A percentile compares a stretch with the other conserved stretches of the same genome.
Conservation (phyloP, 2,797 vertebrate species). For the Crypturellus tataupa region DNA sequence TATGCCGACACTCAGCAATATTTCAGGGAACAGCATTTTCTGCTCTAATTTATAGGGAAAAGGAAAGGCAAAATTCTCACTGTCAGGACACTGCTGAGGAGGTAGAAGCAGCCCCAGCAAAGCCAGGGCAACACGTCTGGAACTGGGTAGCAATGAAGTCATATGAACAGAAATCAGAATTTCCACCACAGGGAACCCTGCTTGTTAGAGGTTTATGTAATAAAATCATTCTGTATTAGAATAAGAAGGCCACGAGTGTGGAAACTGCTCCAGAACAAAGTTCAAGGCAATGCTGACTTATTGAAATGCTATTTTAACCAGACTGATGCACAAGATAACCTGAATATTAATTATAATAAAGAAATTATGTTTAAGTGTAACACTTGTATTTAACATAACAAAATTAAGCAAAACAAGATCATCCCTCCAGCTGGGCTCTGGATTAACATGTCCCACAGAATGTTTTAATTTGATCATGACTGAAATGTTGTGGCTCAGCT, state of each 20-base stretch:
- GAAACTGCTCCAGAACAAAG: background rate
- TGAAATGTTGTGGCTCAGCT: conserved; percentile 6
- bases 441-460: conserved; percentile 41
- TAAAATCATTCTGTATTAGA: conserved; percentile 5
- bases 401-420: conserved; percentile 59
- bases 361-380: conserved; percentile 51
- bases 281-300: conserved; percentile 4
- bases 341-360: conserved; percentile 47
- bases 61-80: background rate
- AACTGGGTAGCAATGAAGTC: fast-evolving
- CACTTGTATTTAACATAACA: conserved; percentile 38
- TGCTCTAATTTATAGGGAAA: background rate
- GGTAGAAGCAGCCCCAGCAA: fast-evolving
- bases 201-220: conserved; percentile 26
- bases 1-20: background rate
- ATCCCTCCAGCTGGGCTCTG: conserved; percentile 29
- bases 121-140: fast-evolving
- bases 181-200: background rate
- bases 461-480: conserved; percentile 29
- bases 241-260: background rate
- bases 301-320: background rate
- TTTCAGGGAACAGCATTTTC: background rate
- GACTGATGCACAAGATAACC: background rate
- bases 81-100: background rate
- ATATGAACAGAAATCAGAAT: background rate